These are phyloP conservation scores for Cichladusa arquata DNA, from an alignment of 2,113 vertebrate species.

Conservation along the genomic window DNA sequence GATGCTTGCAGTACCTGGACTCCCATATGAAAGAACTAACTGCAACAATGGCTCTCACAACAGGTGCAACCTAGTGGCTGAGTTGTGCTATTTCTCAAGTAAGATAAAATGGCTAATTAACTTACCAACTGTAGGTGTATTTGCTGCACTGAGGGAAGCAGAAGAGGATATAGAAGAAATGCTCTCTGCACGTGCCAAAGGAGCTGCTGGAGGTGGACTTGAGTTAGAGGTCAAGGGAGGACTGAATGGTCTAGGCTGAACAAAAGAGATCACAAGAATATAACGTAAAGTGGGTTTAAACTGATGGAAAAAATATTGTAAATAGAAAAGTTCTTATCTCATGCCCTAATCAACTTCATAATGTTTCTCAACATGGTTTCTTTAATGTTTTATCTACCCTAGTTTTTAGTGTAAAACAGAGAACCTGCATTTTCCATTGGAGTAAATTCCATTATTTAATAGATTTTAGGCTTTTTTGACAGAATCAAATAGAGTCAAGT, in stretches of 20 bases:
- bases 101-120: background rate
- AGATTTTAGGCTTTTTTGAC: background rate
- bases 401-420: background rate
- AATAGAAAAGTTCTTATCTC: background rate
- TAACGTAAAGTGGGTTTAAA: background rate
- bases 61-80: background rate
- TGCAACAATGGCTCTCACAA: background rate
- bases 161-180: conserved; percentile 95
- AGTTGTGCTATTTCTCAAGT: background rate
- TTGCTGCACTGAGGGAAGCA: conserved; percentile 89
- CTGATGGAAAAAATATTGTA: background rate
- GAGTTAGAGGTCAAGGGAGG: conserved; percentile 84
- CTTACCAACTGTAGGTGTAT: conserved; percentile 95
- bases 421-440: background rate
- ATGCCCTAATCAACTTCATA: background rate
- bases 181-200: conserved; percentile 93
- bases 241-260: conserved; percentile 91
- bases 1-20: background rate
- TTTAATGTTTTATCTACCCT: background rate
- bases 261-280: conserved; percentile 31
- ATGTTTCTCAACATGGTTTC: background rate
- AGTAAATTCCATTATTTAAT: background rate
- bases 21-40: background rate
- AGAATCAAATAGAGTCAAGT: background rate
- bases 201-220: conserved; percentile 88